These are phyloP conservation scores for Troilus luridus DNA, from an alignment of 2,888 invertebrate species.

Conservation along the genomic window DNA sequence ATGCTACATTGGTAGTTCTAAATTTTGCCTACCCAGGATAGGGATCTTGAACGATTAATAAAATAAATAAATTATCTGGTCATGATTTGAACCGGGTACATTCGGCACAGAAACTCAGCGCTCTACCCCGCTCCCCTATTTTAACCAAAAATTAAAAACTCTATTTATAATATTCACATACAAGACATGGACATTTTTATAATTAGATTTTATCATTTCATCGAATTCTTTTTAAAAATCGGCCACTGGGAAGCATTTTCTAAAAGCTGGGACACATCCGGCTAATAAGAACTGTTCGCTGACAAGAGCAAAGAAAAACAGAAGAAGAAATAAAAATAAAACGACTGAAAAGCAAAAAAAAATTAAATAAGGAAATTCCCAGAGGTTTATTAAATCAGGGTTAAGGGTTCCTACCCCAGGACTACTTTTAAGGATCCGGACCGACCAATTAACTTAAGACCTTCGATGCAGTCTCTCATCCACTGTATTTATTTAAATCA, in stretches of 20 bases:
- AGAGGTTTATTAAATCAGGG: constrained; percentile 35
- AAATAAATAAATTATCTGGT: too few relatives aligned
- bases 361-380: constrained; percentile 43
- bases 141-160: too few relatives aligned
- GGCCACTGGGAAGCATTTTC: neutral
- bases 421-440: constrained; percentile 20
- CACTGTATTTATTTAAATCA: constrained; percentile 20
- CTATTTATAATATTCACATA: too few relatives aligned
- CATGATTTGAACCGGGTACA: too few relatives aligned
- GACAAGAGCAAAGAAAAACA: constrained; percentile 25
- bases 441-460: constrained; percentile 43
- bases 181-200: too few relatives aligned
- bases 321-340: constrained; percentile 20
- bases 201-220: neutral
- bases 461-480: neutral
- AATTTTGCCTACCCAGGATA: too few relatives aligned
- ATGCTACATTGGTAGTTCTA: too few relatives aligned
- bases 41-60: too few relatives aligned
- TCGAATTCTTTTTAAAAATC: neutral
- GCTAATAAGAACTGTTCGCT: neutral
- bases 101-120: too few relatives aligned
- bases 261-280: neutral
- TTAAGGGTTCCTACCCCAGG: constrained; percentile 14
- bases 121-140: too few relatives aligned
- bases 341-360: neutral